A percentile compares a stretch with the other conserved stretches of the same genome.
Conservation (phyloP, 2,888 invertebrate species). For the Crepidodera aurea region DNA sequence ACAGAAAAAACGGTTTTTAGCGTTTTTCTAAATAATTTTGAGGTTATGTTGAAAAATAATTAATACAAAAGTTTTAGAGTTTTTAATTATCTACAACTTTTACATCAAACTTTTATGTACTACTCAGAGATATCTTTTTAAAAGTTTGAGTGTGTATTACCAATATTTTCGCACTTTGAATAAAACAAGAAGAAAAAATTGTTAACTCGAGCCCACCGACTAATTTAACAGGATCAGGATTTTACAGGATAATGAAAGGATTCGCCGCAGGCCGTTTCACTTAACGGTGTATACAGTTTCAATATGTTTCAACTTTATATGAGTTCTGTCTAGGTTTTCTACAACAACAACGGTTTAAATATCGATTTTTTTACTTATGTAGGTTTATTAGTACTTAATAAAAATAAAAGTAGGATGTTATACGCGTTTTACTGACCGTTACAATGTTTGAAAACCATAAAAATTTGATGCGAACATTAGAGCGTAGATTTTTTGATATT, state of each 20-base stretch:
- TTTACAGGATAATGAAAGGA: not conserved
- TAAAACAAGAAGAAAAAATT: too few relatives aligned
- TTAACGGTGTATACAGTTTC: not conserved
- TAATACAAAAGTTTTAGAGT: too few relatives aligned
- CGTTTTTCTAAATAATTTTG: too few relatives aligned
- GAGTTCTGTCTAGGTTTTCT: not conserved
- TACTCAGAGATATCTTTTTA: too few relatives aligned
- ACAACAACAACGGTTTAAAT: not conserved
- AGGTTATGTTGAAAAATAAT: too few relatives aligned
- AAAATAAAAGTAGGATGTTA: not conserved
- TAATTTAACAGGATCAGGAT: not conserved
- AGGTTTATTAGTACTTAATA: not conserved
- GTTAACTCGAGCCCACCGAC: not conserved
- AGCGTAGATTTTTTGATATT: not conserved
- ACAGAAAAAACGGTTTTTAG: too few relatives aligned
- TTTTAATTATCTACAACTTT: too few relatives aligned
- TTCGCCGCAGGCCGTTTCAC: conserved; percentile 1
- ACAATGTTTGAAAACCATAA: not conserved
- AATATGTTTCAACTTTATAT: not conserved
- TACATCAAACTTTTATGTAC: too few relatives aligned
- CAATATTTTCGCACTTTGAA: too few relatives aligned
- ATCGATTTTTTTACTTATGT: not conserved
- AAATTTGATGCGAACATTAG: not conserved
- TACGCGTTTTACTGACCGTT: not conserved
- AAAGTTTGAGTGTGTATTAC: too few relatives aligned